phyloP scores from a whole-genome alignment of 2,113 vertebrate genomes.

The Ailuropoda melanoleuca region DNA sequence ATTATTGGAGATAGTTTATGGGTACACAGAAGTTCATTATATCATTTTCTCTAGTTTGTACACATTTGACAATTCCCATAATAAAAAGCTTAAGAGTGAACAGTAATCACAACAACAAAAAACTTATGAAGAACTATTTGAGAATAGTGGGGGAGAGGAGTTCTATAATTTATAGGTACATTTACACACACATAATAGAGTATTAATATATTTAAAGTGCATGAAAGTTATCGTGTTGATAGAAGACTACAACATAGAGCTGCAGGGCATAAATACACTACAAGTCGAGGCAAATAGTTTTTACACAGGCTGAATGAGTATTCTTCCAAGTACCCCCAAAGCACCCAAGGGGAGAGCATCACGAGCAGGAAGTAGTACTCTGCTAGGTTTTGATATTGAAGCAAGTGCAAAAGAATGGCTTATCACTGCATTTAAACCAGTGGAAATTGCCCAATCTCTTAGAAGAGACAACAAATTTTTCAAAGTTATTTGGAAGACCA shows the following conservation, averaged over 20 bases:
- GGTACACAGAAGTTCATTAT: neutral
- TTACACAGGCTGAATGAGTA: neutral
- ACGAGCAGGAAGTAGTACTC: neutral
- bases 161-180: neutral
- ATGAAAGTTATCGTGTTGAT: neutral
- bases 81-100: slow-evolving; percentile 25
- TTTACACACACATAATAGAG: slow-evolving; percentile 2
- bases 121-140: neutral
- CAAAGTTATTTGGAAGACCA: neutral
- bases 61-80: neutral
- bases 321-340: neutral
- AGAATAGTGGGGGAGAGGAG: neutral
- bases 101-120: slow-evolving; percentile 1
- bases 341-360: neutral
- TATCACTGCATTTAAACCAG: neutral
- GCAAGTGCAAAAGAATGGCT: neutral
- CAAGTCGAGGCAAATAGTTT: neutral
- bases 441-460: neutral
- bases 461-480: slow-evolving; percentile 1
- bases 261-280: neutral
- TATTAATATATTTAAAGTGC: neutral
- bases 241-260: neutral
- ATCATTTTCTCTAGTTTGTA: slow-evolving; percentile 27
- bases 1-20: neutral
- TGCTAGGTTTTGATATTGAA: neutral